These are phyloP conservation scores for Carterocephalus palaemon DNA, from an alignment of 2,888 invertebrate genomes.

Conservation along the genomic window DNA sequence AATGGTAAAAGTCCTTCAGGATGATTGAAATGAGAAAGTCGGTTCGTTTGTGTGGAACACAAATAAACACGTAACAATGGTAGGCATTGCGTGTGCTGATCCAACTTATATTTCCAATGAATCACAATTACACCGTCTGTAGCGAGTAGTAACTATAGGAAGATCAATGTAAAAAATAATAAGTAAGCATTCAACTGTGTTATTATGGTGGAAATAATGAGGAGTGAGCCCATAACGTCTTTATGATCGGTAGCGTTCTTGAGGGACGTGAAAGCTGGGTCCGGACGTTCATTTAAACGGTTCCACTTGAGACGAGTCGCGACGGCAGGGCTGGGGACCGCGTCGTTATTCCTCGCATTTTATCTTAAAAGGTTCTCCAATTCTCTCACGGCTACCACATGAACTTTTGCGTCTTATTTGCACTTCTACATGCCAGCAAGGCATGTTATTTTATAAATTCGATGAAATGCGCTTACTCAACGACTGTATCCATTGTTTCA, in stretches of 20 bases:
- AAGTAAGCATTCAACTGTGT: background rate
- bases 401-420: conserved; percentile 4
- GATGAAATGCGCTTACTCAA: background rate
- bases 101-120: background rate
- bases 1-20: conserved; percentile 35
- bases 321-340: conserved; percentile 45
- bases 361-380: conserved; percentile 37
- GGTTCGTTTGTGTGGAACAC: conserved; percentile 4
- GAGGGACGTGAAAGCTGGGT: conserved; percentile 42
- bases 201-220: conserved; percentile 20
- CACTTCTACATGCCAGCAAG: background rate
- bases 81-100: conserved; percentile 1
- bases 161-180: conserved; percentile 6
- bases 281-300: conserved; percentile 54
- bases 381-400: conserved; percentile 13
- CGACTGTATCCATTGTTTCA: conserved; percentile 46
- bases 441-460: background rate
- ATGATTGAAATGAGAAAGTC: conserved; percentile 20
- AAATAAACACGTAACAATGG: conserved; percentile 2
- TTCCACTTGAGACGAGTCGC: conserved; percentile 54
- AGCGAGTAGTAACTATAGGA: background rate
- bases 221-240: conserved; percentile 26
- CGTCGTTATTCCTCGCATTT: conserved; percentile 51
- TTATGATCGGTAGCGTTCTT: conserved; percentile 45
- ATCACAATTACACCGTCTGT: no score